Percentiles rank a stretch among this genome's conserved stretches.
phyloP scores from a whole-genome alignment of 2,797 vertebrate genomes.

The Pyrocephalus nanus region DNA sequence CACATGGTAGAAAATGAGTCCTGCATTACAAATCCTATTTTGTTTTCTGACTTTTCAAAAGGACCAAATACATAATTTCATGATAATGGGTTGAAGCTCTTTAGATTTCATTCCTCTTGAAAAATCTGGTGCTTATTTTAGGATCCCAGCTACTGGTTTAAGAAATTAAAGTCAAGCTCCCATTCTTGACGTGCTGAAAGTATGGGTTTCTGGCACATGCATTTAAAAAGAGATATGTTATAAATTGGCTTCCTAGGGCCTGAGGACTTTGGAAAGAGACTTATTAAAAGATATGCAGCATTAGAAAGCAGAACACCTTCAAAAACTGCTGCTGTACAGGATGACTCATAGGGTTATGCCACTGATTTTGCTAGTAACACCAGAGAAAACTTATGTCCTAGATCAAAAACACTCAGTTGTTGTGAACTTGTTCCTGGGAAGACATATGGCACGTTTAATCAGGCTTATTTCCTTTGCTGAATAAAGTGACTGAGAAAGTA shows the following conservation, averaged over 20 bases:
- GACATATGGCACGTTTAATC: constrained; percentile 2
- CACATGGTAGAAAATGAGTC: not conserved
- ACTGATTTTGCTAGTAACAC: not conserved
- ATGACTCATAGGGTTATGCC: constrained; percentile 42
- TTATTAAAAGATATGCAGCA: constrained; percentile 20
- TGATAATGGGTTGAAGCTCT: not conserved
- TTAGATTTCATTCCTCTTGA: not conserved
- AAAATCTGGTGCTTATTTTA: constrained; percentile 29
- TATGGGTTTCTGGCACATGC: not conserved
- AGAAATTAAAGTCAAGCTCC: not conserved
- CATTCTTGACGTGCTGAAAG: not conserved
- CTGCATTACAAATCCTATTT: not conserved
- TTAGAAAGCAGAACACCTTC: constrained; percentile 25
- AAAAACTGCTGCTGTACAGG: constrained; percentile 24
- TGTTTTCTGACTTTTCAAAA: not conserved
- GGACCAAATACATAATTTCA: not conserved
- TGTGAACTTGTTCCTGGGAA: constrained; percentile 47
- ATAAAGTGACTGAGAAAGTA: constrained; percentile 50
- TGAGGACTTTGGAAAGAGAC: constrained; percentile 11
- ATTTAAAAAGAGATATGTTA: constrained; percentile 9
- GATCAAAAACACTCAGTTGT: constrained; percentile 45
- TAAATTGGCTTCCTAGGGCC: constrained; percentile 45
- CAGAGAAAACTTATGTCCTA: constrained; percentile 37
- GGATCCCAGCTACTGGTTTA: constrained; percentile 6
- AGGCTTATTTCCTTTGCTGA: constrained; percentile 58